Conservation (phyloP, 2,797 vertebrate species). For the Limnodromus scolopaceus region DNA sequence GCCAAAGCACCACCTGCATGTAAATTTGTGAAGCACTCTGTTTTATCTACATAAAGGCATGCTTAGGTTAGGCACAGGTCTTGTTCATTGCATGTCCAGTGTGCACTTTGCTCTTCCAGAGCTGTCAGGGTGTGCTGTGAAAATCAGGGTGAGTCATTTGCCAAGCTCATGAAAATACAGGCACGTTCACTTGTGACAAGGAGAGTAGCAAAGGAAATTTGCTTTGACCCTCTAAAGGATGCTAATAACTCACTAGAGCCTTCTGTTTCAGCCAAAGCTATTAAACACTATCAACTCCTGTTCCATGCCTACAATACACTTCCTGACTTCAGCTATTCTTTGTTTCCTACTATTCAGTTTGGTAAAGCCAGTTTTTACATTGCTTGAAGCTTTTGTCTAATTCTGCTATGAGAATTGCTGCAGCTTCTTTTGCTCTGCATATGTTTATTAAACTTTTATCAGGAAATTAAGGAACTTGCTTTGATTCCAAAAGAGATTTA, state of each 20-base stretch:
- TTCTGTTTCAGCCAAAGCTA: constrained; percentile 52
- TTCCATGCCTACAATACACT: constrained; percentile 57
- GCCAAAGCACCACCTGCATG: not conserved
- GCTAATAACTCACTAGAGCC: not conserved
- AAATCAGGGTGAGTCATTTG: not conserved
- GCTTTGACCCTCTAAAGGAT: constrained; percentile 34
- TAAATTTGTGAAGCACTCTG: not conserved
- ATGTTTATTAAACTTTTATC: constrained; percentile 70
- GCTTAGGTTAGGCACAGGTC: not conserved
- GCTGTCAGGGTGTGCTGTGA: not conserved
- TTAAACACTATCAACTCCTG: constrained; percentile 44
- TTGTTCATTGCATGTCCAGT: not conserved
- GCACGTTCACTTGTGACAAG: not conserved
- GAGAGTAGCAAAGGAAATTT: constrained; percentile 50
- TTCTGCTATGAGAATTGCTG: constrained; percentile 51
- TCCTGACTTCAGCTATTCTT: constrained; percentile 64
- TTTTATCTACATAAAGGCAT: not conserved
- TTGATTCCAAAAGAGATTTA: constrained; percentile 39
- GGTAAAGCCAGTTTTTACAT: constrained; percentile 31
- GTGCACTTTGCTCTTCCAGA: constrained; percentile 21
- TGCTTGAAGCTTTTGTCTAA: constrained; percentile 52
- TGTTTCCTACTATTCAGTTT: constrained; percentile 72
- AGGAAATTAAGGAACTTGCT: constrained; percentile 62
- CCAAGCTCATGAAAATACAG: constrained; percentile 43
- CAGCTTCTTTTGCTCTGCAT: constrained; percentile 38